Percentiles rank a stretch among this genome's conserved stretches.
These are phyloP conservation scores for Perca flavescens DNA, from an alignment of 2,113 vertebrate species.

Conservation along the genomic window DNA sequence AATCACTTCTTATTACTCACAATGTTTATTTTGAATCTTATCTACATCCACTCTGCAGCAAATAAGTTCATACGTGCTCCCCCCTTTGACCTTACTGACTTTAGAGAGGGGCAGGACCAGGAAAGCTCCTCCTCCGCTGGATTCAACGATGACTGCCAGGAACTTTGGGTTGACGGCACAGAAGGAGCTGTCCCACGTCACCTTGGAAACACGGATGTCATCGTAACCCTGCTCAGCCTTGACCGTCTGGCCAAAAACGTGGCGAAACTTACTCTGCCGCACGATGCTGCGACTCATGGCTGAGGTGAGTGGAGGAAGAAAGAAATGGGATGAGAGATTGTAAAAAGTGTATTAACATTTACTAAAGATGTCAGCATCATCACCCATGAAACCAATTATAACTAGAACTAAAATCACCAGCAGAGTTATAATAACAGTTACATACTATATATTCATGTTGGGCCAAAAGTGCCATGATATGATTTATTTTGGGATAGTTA, in stretches of 20 bases:
- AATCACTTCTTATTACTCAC: neutral
- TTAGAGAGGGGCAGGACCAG: conserved; percentile 93
- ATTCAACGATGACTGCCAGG: conserved; percentile 95
- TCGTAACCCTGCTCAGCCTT: conserved; percentile 96
- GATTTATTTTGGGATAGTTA: neutral
- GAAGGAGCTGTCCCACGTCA: conserved; percentile 99
- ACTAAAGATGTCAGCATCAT: neutral
- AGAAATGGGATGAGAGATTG: neutral
- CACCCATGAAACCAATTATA: neutral
- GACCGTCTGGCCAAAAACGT: conserved; percentile 95
- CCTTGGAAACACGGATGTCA: conserved; percentile 98
- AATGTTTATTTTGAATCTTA: neutral
- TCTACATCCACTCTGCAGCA: neutral
- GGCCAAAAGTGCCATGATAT: neutral
- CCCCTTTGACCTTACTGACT: conserved; percentile 81
- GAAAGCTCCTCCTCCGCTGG: conserved; percentile 94
- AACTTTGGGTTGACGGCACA: conserved; percentile 98
- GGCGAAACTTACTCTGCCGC: conserved; percentile 98
- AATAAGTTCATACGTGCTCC: too few species aligned
- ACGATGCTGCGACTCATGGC: conserved; percentile 98
- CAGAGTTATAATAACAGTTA: neutral
- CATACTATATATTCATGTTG: neutral
- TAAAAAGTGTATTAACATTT: neutral
- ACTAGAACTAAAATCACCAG: neutral
- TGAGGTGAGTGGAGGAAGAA: conserved; percentile 24